These are phyloP conservation scores for Clanis bilineata DNA, from an alignment of 2,888 invertebrate species.

Conservation along the genomic window DNA sequence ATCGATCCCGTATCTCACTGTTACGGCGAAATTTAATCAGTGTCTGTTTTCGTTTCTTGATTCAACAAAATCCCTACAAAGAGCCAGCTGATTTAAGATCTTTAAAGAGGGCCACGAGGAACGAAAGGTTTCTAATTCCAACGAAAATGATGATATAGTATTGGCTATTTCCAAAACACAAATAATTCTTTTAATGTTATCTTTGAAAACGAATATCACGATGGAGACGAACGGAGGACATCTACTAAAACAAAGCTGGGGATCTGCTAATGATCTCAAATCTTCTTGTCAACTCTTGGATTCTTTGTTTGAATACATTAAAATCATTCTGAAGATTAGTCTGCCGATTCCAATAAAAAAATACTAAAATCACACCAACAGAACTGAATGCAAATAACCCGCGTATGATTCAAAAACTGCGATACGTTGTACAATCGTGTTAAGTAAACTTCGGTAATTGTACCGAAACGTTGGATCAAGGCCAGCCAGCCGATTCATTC, in stretches of 20 bases:
- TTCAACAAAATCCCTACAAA: neutral
- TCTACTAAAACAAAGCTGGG: neutral
- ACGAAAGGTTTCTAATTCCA: too few relatives aligned
- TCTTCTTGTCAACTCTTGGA: neutral
- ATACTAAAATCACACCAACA: neutral
- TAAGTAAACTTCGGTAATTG: slow-evolving; percentile 9
- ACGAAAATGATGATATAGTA: too few relatives aligned
- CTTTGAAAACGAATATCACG: too few relatives aligned
- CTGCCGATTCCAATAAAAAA: neutral
- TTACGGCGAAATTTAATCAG: neutral
- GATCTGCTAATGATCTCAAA: neutral
- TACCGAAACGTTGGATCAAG: slow-evolving; percentile 3
- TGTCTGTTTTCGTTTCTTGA: neutral
- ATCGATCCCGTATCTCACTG: neutral
- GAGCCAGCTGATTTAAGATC: neutral
- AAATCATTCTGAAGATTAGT: neutral
- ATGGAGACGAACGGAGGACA: too few relatives aligned
- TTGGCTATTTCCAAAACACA: too few relatives aligned
- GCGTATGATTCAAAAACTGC: slow-evolving; percentile 1
- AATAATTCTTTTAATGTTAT: too few relatives aligned
- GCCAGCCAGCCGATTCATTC: neutral
- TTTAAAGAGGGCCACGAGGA: too few relatives aligned
- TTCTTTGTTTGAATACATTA: too few relatives aligned
- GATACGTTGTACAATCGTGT: slow-evolving; percentile 10
- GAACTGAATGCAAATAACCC: slow-evolving; percentile 2